Conservation (phyloP, 1,140 invertebrate species). For the Drosophila trapezifrons region DNA sequence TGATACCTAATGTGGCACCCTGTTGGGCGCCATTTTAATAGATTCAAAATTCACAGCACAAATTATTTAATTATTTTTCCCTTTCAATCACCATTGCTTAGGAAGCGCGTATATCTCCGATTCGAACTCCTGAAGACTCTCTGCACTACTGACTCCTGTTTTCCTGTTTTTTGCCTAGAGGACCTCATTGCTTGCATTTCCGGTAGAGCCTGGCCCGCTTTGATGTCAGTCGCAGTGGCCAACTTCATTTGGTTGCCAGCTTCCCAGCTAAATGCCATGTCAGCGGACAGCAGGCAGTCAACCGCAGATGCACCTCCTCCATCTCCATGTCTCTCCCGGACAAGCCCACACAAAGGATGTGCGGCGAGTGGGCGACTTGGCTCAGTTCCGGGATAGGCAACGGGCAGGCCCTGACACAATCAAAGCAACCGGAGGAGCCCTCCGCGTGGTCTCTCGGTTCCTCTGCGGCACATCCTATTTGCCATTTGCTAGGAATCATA, state of each 20-base stretch:
- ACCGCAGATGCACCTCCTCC: slow-evolving; percentile 25
- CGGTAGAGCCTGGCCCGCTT: slow-evolving; percentile 5
- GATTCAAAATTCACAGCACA: too few species aligned
- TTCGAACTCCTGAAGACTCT: slow-evolving; percentile 5
- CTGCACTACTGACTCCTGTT: slow-evolving; percentile 6
- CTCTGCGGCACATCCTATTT: slow-evolving; percentile 9
- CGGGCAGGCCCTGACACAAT: slow-evolving; percentile 28
- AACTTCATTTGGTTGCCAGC: slow-evolving; percentile 14
- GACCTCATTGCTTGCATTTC: slow-evolving; percentile 17
- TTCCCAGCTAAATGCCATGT: slow-evolving; percentile 37
- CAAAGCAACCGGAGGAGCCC: slow-evolving; percentile 18
- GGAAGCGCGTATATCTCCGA: not conserved
- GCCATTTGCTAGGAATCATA: slow-evolving; percentile 26
- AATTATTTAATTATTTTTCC: not conserved
- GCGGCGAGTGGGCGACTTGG: slow-evolving; percentile 13
- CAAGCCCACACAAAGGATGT: not conserved
- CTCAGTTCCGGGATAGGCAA: slow-evolving; percentile 20
- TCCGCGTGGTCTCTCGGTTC: not conserved
- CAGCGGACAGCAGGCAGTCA: slow-evolving; percentile 19
- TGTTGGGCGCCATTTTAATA: too few species aligned
- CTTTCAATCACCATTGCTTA: not conserved
- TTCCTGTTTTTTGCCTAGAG: not conserved
- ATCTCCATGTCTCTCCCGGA: not conserved
- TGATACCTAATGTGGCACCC: too few species aligned
- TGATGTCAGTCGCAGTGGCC: slow-evolving; percentile 36